Evolutionary conservation across 2,888 invertebrate species (phyloP).

Genomic region (Vandiemenella viatica): DNA sequence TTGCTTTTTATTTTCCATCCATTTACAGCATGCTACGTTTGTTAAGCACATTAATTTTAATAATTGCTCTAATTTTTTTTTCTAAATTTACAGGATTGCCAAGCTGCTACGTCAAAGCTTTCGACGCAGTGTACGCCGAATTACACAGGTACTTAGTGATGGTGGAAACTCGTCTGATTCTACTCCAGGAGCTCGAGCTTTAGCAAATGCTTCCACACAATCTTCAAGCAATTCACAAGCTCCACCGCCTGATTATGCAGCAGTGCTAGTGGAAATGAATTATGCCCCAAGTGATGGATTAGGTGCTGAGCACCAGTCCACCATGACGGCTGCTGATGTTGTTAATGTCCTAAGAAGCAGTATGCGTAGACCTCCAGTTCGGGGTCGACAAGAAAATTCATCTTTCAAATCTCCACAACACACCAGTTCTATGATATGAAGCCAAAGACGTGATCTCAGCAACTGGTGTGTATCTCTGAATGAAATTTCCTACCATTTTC

Average conservation of each 20-base stretch:
- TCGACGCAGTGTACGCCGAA: conserved; percentile 58
- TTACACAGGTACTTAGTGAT: conserved; percentile 38
- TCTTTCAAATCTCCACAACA: neutral
- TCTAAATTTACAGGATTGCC: conserved; percentile 38
- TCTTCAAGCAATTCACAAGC: conserved; percentile 22
- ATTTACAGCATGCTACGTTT: too few species aligned
- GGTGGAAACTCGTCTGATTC: conserved; percentile 23
- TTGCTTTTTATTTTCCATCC: too few species aligned
- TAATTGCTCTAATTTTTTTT: conserved; percentile 1
- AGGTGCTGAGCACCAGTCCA: conserved; percentile 23
- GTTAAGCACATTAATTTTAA: too few species aligned
- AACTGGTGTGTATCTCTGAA: too few species aligned
- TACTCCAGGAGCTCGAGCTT: conserved; percentile 7
- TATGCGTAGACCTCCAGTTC: conserved; percentile 29
- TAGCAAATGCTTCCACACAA: neutral
- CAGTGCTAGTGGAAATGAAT: conserved; percentile 46
- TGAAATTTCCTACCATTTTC: too few species aligned
- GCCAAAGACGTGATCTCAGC: neutral
- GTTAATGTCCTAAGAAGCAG: conserved; percentile 41
- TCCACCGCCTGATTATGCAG: conserved; percentile 46
- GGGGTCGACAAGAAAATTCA: too few species aligned
- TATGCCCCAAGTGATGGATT: conserved; percentile 21
- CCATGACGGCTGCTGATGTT: conserved; percentile 39
- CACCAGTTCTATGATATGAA: neutral
- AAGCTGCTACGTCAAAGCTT: conserved; percentile 61